phyloP scores from a whole-genome alignment of 2,888 invertebrate genomes.

The Scaptomyza cyrtandrae region DNA sequence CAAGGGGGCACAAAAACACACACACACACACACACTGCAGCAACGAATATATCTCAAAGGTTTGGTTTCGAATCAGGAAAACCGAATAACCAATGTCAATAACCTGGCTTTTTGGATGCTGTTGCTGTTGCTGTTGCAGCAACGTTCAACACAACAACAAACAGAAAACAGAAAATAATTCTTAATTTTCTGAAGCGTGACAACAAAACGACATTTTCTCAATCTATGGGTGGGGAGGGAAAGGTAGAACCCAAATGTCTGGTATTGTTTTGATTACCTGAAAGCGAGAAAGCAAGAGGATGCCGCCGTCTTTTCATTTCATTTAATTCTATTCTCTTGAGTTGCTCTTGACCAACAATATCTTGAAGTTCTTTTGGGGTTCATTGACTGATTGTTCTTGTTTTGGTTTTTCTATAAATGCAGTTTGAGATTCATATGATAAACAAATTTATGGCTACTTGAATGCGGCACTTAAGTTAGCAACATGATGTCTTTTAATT shows the following conservation, averaged over 20 bases:
- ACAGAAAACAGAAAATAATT: constrained; percentile 63
- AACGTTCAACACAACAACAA: constrained; percentile 15
- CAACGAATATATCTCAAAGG: constrained; percentile 25
- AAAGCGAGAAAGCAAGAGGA: constrained; percentile 23
- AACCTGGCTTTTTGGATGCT: constrained; percentile 55
- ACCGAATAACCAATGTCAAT: constrained; percentile 61
- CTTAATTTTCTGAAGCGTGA: constrained; percentile 69
- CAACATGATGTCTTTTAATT: constrained; percentile 53
- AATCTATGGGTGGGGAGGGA: constrained; percentile 19
- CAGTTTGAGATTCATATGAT: constrained; percentile 50
- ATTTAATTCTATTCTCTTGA: constrained; percentile 5
- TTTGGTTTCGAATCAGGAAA: constrained; percentile 28
- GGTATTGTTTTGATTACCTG: constrained; percentile 59
- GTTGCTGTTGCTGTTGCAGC: constrained; percentile 22
- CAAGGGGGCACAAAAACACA: constrained; percentile 15
- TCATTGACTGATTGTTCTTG: constrained; percentile 41
- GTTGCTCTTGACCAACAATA: constrained; percentile 39
- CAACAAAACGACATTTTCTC: constrained; percentile 68
- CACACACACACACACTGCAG: constrained; percentile 24
- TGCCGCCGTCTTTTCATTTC: constrained; percentile 11
- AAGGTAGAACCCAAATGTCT: constrained; percentile 24
- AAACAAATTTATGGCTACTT: constrained; percentile 64
- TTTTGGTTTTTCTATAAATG: constrained; percentile 26
- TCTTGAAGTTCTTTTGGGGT: constrained; percentile 29
- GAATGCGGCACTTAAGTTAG: constrained; percentile 49